Evolutionary conservation across 2,888 invertebrate species (phyloP).

Genomic region (Stomorhina lunata): DNA sequence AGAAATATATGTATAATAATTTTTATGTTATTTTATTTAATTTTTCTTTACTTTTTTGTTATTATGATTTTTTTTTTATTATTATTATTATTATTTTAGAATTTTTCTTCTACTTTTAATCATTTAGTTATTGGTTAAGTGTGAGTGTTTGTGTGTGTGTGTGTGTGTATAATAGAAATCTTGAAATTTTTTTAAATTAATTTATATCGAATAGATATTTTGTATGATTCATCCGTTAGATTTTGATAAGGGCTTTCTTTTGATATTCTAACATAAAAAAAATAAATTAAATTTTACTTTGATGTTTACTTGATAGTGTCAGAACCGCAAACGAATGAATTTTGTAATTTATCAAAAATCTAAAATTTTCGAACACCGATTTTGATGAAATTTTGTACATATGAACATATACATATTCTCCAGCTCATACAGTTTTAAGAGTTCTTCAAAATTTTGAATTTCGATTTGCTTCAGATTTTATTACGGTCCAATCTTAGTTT

Average conservation of each 20-base stretch:
- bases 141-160: constrained; percentile 21
- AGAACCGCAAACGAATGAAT: too few relatives aligned
- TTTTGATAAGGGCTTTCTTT: constrained; percentile 2
- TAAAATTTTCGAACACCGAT: too few relatives aligned
- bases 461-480: too few relatives aligned
- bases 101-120: too few relatives aligned
- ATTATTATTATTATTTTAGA: constrained; percentile 32
- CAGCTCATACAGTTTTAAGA: too few relatives aligned
- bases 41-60: constrained; percentile 58
- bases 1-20: constrained; percentile 75
- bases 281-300: not conserved
- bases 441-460: too few relatives aligned
- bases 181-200: constrained; percentile 13
- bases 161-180: constrained; percentile 33
- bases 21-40: constrained; percentile 51
- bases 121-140: constrained; percentile 15
- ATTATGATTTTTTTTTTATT: constrained; percentile 29
- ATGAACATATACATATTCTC: too few relatives aligned
- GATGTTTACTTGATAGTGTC: too few relatives aligned
- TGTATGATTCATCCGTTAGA: not conserved
- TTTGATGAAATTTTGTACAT: too few relatives aligned
- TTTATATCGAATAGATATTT: constrained; percentile 5
- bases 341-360: too few relatives aligned
- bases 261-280: not conserved
- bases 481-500: too few relatives aligned